These are phyloP conservation scores for Brenthis hecate DNA, from an alignment of 2,888 invertebrate species.

Conservation along the genomic window DNA sequence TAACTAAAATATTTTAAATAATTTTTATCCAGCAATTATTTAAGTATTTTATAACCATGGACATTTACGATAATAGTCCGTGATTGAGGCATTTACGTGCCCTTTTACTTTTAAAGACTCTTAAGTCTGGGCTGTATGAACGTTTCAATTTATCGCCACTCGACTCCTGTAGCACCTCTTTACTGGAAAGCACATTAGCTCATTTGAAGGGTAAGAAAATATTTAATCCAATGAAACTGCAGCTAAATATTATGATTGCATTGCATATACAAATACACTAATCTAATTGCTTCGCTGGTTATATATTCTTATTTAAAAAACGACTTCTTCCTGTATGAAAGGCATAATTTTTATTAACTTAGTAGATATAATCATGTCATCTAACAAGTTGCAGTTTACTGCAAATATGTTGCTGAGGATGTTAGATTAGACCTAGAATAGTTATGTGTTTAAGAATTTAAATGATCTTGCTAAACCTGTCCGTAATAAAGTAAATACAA, in stretches of 20 bases:
- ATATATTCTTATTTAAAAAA: too few relatives aligned
- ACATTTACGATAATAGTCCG: conserved; percentile 27
- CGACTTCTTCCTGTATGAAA: too few relatives aligned
- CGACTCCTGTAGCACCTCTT: conserved; percentile 33
- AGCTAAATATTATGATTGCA: neutral
- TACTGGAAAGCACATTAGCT: conserved; percentile 31
- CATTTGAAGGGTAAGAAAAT: conserved; percentile 25
- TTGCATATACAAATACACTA: neutral
- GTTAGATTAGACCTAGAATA: too few relatives aligned
- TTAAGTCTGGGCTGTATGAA: conserved; percentile 33
- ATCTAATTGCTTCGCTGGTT: neutral
- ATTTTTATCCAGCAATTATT: conserved; percentile 7
- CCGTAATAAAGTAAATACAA: too few relatives aligned
- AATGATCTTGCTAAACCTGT: too few relatives aligned
- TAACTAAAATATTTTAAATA: conserved; percentile 7
- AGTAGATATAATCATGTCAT: too few relatives aligned
- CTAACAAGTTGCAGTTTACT: too few relatives aligned
- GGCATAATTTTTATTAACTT: too few relatives aligned
- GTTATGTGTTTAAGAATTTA: too few relatives aligned
- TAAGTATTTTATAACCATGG: conserved; percentile 15
- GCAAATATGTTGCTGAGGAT: too few relatives aligned
- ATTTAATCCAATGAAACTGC: neutral
- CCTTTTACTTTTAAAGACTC: conserved; percentile 30
- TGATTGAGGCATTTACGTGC: conserved; percentile 34
- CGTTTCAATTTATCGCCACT: conserved; percentile 39